Evolutionary conservation across 92 coral and sea anemone genomes (phyloP).

Genomic region (Virgularia gustaviana): DNA sequence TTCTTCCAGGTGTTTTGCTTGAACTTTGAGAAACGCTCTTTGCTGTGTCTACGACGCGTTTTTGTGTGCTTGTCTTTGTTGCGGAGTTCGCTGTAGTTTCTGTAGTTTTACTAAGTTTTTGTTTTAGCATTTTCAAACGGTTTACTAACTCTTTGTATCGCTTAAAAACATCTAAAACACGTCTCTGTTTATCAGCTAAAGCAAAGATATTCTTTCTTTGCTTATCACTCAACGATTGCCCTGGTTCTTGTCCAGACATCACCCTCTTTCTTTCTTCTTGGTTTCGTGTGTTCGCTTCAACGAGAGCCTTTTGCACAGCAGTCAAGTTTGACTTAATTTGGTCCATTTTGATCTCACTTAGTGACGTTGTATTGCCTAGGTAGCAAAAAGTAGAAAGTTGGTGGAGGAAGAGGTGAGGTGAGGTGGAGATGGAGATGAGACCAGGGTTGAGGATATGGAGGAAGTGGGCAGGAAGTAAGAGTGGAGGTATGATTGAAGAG

Average conservation of each 20-base stretch:
- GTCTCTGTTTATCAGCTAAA: constrained; percentile 15
- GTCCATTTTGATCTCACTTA: no score
- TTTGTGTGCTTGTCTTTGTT: not conserved
- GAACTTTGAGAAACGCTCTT: no score
- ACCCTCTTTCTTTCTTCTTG: constrained; percentile 25
- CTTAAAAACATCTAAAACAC: constrained; percentile 16
- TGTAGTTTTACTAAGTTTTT: not conserved
- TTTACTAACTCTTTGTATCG: constrained; percentile 14
- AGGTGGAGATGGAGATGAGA: no score
- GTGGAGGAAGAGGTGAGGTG: no score
- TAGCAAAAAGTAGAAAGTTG: no score
- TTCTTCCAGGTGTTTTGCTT: no score
- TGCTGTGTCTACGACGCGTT: not conserved
- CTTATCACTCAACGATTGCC: constrained; percentile 15
- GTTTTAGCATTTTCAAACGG: constrained; percentile 9
- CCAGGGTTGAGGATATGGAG: no score
- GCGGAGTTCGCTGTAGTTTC: not conserved
- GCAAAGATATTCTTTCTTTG: not conserved
- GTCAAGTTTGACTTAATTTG: constrained; percentile 14
- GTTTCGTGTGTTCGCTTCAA: constrained; percentile 9
- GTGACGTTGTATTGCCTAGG: no score
- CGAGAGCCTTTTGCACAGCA: not conserved
- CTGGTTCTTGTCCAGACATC: not conserved
- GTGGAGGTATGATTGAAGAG: no score
- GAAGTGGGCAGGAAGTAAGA: no score